Conservation (phyloP, 2,797 vertebrate genomes). For the Gobionotothen gibberifrons region DNA sequence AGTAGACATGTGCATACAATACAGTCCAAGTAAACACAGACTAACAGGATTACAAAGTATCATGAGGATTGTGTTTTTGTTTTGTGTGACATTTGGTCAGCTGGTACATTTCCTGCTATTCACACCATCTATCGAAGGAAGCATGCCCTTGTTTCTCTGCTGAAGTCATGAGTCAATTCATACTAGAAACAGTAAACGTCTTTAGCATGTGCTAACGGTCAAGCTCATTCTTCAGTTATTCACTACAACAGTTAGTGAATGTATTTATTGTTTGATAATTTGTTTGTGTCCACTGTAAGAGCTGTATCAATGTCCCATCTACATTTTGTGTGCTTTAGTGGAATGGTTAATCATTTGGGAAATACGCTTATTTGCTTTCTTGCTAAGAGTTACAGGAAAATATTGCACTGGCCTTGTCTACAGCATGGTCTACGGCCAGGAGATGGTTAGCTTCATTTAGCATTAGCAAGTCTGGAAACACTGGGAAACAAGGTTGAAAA, state of each 20-base stretch:
- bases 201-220: background rate
- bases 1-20: background rate
- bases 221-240: background rate
- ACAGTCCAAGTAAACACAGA: too few relatives aligned
- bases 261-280: background rate
- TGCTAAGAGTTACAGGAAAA: background rate
- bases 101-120: conserved; percentile 44
- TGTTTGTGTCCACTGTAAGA: background rate
- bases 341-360: background rate
- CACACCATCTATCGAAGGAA: conserved; percentile 10
- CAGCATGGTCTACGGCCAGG: background rate
- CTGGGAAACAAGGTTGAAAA: background rate
- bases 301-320: background rate
- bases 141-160: background rate
- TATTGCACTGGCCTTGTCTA: background rate
- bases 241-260: background rate
- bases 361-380: background rate
- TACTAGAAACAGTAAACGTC: background rate
- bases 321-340: background rate
- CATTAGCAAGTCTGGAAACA: background rate
- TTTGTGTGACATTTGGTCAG: conserved; percentile 18
- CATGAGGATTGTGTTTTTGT: conserved; percentile 16
- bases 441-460: background rate
- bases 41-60: conserved; percentile 9
- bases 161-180: conserved; percentile 5